Conservation (phyloP, 1,140 invertebrate species). For the Ceratosolen solmsi region DNA sequence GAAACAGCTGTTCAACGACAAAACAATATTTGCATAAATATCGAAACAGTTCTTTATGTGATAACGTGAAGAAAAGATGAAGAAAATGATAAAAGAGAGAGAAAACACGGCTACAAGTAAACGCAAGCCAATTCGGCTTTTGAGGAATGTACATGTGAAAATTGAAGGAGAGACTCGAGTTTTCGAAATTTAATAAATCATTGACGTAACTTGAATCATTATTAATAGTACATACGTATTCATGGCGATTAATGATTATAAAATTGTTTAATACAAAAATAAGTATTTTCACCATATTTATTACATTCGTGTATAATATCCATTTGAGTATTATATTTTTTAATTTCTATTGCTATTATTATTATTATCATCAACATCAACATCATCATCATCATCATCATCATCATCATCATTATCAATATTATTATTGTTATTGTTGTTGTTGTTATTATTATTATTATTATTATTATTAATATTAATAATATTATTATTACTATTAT, state of each 20-base stretch:
- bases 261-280: constrained; percentile 15
- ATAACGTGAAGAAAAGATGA: constrained; percentile 42
- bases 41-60: constrained; percentile 11
- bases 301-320: constrained; percentile 30
- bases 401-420: too few species aligned
- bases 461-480: too few species aligned
- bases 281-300: constrained; percentile 21
- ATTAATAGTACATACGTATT: not conserved
- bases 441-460: too few species aligned
- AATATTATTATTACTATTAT: too few species aligned
- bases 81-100: constrained; percentile 39
- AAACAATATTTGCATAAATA: constrained; percentile 33
- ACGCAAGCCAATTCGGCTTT: constrained; percentile 55
- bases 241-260: not conserved
- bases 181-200: constrained; percentile 5
- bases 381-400: too few species aligned
- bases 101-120: constrained; percentile 55
- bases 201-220: not conserved
- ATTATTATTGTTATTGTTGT: too few species aligned
- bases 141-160: constrained; percentile 65
- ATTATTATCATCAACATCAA: too few species aligned
- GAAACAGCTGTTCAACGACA: not conserved
- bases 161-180: constrained; percentile 40
- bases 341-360: not conserved
- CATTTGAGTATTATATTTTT: constrained; percentile 16